phyloP scores from a whole-genome alignment of 2,888 invertebrate species.

The Xestoiulus laeticollis region DNA sequence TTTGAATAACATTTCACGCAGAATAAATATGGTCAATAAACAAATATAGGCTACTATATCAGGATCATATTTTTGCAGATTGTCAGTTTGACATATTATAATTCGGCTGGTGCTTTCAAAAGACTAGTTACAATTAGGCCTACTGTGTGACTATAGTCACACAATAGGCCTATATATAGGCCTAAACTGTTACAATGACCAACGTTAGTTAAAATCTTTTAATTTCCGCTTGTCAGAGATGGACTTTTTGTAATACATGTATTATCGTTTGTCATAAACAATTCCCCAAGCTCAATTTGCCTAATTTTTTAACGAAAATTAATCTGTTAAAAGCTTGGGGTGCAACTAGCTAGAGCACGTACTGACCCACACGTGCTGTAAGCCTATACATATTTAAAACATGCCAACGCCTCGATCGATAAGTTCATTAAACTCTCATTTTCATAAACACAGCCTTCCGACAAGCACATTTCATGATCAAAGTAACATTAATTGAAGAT shows the following conservation, averaged over 20 bases:
- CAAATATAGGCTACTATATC: background rate
- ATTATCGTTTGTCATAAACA: background rate
- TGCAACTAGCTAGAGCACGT: background rate
- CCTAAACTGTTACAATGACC: background rate
- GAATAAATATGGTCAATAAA: background rate
- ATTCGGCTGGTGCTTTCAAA: no score
- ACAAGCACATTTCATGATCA: background rate
- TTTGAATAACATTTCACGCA: background rate
- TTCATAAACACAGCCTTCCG: background rate
- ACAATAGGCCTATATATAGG: no score
- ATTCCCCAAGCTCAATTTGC: background rate
- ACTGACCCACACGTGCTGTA: background rate
- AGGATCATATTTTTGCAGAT: background rate
- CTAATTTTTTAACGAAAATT: background rate
- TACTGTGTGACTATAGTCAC: no score
- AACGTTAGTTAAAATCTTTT: background rate
- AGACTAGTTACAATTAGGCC: no score
- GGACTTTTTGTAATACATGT: no score
- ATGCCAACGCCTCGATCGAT: conserved; percentile 12
- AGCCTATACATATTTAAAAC: background rate
- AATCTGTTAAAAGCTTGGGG: background rate
- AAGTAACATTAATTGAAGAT: background rate
- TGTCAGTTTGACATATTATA: background rate
- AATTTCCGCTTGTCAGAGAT: no score
- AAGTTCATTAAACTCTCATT: background rate